These are phyloP conservation scores for Clupea harengus DNA, from an alignment of 2,113 vertebrate species.

Conservation along the genomic window DNA sequence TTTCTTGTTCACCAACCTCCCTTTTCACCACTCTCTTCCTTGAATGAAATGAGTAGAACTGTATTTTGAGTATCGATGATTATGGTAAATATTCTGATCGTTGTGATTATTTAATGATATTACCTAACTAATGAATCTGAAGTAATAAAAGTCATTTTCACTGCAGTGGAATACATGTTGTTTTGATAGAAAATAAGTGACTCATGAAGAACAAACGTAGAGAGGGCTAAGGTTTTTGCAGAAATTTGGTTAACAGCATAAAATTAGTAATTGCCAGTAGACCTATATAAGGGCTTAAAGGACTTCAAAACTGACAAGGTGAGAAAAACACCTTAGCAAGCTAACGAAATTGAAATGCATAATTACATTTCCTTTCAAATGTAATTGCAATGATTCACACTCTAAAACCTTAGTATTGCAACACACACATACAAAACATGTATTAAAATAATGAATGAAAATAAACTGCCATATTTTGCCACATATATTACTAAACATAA, in stretches of 20 bases:
- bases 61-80: background rate
- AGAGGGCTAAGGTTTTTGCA: background rate
- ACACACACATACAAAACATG: background rate
- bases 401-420: background rate
- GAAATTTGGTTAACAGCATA: background rate
- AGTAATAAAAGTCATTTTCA: background rate
- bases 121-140: background rate
- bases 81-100: background rate
- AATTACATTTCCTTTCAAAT: background rate
- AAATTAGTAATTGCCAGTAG: too few relatives aligned
- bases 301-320: background rate
- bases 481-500: background rate
- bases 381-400: background rate
- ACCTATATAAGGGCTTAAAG: background rate
- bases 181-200: background rate
- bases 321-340: background rate
- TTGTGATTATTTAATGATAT: background rate
- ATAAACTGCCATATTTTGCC: background rate
- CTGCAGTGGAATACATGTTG: background rate
- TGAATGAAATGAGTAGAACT: background rate
- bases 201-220: background rate
- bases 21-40: background rate
- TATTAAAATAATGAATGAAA: background rate
- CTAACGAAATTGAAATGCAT: background rate
- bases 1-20: constrained; percentile 15